These are phyloP conservation scores for Centroberyx gerrardi DNA, from an alignment of 2,797 vertebrate species.

Conservation along the genomic window DNA sequence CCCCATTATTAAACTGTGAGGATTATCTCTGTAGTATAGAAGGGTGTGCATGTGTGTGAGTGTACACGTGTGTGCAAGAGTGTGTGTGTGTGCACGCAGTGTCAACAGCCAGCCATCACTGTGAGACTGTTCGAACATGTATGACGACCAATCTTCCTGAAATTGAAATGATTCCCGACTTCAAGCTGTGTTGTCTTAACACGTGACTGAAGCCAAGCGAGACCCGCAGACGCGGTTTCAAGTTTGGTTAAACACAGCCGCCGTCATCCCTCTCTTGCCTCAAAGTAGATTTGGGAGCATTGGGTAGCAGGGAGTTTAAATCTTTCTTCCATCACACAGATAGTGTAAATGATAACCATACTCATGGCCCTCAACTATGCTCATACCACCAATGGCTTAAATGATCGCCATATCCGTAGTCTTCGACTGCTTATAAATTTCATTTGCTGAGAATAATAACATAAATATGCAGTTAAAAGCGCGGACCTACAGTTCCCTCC, in stretches of 20 bases:
- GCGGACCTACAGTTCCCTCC: not conserved
- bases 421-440: not conserved
- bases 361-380: not conserved
- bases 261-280: not conserved
- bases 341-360: too few relatives aligned
- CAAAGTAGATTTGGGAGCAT: not conserved
- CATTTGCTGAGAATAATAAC: not conserved
- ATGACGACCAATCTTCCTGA: constrained; percentile 58
- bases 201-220: constrained; percentile 41
- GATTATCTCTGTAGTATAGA: constrained; percentile 31
- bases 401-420: not conserved
- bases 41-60: constrained; percentile 17
- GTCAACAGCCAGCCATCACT: constrained; percentile 18
- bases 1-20: constrained; percentile 35
- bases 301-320: not conserved
- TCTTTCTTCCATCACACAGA: not conserved
- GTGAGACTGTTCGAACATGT: constrained; percentile 37
- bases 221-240: constrained; percentile 13
- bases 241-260: constrained; percentile 40
- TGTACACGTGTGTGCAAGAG: constrained; percentile 15
- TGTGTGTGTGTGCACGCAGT: not conserved
- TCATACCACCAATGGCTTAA: not conserved
- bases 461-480: not conserved
- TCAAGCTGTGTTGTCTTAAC: constrained; percentile 63
- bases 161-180: constrained; percentile 68